Evolutionary conservation across 2,113 vertebrate genomes (phyloP), one percentile per base, ranked within the genome.

Genomic region (Centropristis striata): DNA sequence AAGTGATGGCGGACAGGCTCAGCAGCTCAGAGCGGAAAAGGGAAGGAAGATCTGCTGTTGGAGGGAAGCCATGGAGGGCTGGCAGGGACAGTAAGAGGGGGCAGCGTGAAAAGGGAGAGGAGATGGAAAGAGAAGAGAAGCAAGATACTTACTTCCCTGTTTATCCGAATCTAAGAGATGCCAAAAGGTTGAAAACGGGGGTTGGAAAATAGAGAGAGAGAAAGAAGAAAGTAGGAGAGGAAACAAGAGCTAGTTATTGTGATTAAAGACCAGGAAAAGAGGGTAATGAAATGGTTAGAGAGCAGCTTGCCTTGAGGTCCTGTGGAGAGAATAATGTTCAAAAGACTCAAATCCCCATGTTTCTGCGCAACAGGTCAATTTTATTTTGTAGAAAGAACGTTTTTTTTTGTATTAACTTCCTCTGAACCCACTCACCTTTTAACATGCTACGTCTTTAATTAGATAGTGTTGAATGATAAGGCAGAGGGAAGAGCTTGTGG

Each of bases 121-220:
- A 51, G 68, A 74, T 81, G 86, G 75, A 59, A 81, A 79, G 61
- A 87, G 83, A 85, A 83, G 88, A 88, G 88, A 83, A 90, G 87
- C 87, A 92, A 87, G 73, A 84, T 96, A 96, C 95, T 96, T 95
- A 96, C 95, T 96, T 95, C 95, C 92, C 94, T 95, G 95, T 96
- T 96, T 92, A 96, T 95, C 94, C 95, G 94, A 94, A 96, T 95
- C 95, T 95, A 95, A 92, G 81, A 92, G 87, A 84, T 88, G 91
- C 91, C 89, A 86, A 89, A 87, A 71, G 84, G 71, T 89, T 50
- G 72, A 86, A 84, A 78, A 84, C 67, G 70, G 69, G 39, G 68
- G 78, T 59, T 2, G 78, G 54, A 58, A 57, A 71, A 71, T 23
- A 80, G 27, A 86, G 59, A 92, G 80, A 92, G 41, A 92, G 71